phyloP scores from a whole-genome alignment of 2,797 vertebrate species.

The Vultur gryphus region DNA sequence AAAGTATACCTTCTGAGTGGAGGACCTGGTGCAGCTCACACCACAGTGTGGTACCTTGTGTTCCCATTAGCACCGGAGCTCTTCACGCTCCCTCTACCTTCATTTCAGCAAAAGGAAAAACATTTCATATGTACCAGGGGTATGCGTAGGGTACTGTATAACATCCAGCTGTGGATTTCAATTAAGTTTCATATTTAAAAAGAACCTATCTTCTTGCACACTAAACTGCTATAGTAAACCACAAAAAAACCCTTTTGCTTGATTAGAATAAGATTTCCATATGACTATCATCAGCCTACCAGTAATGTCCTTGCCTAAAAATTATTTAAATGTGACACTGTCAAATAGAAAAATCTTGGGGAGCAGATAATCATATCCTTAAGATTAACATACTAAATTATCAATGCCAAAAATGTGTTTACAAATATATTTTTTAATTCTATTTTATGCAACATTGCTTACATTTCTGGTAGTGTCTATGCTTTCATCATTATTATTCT shows the following conservation, averaged over 20 bases:
- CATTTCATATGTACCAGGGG: not conserved
- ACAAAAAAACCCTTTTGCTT: not conserved
- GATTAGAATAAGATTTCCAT: not conserved
- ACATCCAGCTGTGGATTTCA: not conserved
- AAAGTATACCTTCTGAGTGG: not conserved
- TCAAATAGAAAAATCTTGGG: not conserved
- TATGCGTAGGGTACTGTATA: not conserved
- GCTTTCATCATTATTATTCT: not conserved
- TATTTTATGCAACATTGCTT: not conserved
- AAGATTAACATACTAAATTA: not conserved
- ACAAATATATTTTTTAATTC: fast-evolving
- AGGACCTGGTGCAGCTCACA: not conserved
- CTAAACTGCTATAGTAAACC: not conserved
- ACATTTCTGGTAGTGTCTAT: not conserved
- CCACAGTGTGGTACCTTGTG: not conserved
- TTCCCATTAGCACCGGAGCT: not conserved
- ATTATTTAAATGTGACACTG: not conserved
- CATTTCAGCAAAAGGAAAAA: not conserved
- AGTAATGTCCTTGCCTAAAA: not conserved
- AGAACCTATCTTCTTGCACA: not conserved
- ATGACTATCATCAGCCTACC: not conserved
- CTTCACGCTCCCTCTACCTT: not conserved
- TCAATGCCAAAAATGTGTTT: not conserved
- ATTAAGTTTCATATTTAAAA: not conserved
- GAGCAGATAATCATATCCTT: not conserved